These are phyloP conservation scores for Neolamprologus sp. DNA, from an alignment of 2,113 vertebrate species.

Conservation along the genomic window DNA sequence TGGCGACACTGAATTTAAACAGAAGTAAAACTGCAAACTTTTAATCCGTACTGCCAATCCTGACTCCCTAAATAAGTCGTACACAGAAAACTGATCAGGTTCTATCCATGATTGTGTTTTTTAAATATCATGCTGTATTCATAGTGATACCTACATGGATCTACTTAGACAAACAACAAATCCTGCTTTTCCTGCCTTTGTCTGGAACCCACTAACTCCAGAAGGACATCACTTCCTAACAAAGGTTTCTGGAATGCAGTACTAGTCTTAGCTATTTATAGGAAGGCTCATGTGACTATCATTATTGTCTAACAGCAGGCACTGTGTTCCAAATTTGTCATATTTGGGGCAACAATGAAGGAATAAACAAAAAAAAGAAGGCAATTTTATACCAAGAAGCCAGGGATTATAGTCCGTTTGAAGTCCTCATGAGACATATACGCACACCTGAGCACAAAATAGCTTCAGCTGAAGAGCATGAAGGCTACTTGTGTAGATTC, in stretches of 20 bases:
- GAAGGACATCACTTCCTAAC: background rate
- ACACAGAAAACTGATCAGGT: background rate
- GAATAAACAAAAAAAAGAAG: background rate
- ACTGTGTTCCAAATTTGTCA: background rate
- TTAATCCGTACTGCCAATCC: background rate
- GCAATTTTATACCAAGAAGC: background rate
- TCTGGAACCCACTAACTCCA: accelerated
- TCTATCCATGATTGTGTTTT: background rate
- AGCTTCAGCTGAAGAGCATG: background rate
- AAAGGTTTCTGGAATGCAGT: background rate
- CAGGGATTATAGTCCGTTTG: background rate
- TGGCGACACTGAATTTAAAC: background rate
- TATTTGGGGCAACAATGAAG: background rate
- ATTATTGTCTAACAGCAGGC: background rate
- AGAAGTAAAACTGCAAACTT: background rate
- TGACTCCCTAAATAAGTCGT: background rate
- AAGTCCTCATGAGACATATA: background rate
- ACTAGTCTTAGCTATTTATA: background rate
- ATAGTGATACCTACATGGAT: accelerated
- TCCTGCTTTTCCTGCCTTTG: background rate
- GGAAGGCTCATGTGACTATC: background rate
- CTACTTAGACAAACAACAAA: background rate
- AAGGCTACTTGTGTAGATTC: background rate
- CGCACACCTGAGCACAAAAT: accelerated
- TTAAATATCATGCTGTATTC: background rate